Evolutionary conservation across 1,140 invertebrate genomes (phyloP).

Genomic region (Pseudobourletiella spinata): DNA sequence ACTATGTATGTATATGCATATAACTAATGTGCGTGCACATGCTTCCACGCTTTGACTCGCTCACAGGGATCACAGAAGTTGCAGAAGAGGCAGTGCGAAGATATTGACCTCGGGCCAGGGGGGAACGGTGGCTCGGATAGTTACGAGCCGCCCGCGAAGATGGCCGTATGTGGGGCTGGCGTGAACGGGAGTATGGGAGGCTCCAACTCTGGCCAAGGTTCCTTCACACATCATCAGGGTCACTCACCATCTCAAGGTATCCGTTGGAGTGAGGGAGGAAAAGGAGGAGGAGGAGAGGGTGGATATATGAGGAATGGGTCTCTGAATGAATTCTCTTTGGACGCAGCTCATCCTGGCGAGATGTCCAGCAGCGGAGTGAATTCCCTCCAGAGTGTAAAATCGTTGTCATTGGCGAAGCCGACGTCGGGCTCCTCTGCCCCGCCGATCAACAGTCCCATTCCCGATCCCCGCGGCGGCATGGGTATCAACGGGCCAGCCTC

Average conservation of each 20-base stretch:
- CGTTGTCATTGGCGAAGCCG: slow-evolving; percentile 7
- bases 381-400: slow-evolving; percentile 3
- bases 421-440: not conserved
- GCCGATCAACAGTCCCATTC: not conserved
- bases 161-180: slow-evolving; percentile 36
- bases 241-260: not conserved
- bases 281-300: slow-evolving; percentile 43
- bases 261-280: too few species aligned
- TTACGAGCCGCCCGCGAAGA: slow-evolving; percentile 63
- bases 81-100: slow-evolving; percentile 61
- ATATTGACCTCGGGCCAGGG: slow-evolving; percentile 51
- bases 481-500: slow-evolving; percentile 17
- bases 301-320: slow-evolving; percentile 67
- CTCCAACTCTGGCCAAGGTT: not conserved
- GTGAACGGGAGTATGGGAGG: not conserved
- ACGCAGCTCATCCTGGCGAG: slow-evolving; percentile 43
- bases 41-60: not conserved
- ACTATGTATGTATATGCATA: not conserved
- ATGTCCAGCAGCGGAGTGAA: slow-evolving; percentile 21
- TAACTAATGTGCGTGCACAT: too few species aligned
- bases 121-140: slow-evolving; percentile 45
- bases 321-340: slow-evolving; percentile 34
- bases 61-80: slow-evolving; percentile 57
- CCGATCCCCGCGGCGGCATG: not conserved
- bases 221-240: not conserved